Evolutionary conservation across 2,113 vertebrate genomes (phyloP).

Genomic region (Halichoeres trimaculatus): DNA sequence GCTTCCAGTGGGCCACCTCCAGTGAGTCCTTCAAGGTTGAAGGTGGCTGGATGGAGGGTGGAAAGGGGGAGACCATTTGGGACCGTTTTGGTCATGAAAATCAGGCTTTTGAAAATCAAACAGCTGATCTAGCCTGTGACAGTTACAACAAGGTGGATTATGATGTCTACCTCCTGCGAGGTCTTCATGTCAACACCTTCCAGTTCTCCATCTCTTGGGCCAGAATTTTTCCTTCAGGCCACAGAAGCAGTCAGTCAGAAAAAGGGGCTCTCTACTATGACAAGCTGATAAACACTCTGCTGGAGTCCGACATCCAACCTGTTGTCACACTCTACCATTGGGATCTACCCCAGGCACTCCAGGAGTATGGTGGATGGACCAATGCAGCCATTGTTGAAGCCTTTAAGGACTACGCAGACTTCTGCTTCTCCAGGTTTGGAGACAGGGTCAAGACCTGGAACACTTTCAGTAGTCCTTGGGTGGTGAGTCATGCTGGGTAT

Average conservation of each 20-base stretch:
- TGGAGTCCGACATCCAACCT: constrained; percentile 85
- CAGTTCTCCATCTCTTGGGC: constrained; percentile 97
- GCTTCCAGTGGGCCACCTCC: constrained; percentile 91
- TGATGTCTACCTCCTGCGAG: constrained; percentile 89
- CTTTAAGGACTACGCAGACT: constrained; percentile 90
- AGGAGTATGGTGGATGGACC: constrained; percentile 90
- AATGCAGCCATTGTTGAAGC: constrained; percentile 84
- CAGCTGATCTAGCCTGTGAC: constrained; percentile 89
- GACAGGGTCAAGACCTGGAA: constrained; percentile 92
- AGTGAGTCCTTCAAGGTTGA: constrained; percentile 91
- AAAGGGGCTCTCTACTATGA: constrained; percentile 89
- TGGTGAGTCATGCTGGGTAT: constrained; percentile 91
- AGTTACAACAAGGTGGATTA: constrained; percentile 92
- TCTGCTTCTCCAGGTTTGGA: constrained; percentile 92
- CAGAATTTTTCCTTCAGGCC: constrained; percentile 89
- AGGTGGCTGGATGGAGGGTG: constrained; percentile 90
- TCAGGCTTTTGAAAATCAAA: constrained; percentile 79
- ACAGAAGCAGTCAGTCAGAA: constrained; percentile 63
- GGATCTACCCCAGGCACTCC: constrained; percentile 92
- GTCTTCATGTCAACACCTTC: constrained; percentile 86
- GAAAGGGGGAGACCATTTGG: constrained; percentile 93
- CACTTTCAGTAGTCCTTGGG: constrained; percentile 95
- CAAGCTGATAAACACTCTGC: constrained; percentile 85
- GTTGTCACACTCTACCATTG: constrained; percentile 93
- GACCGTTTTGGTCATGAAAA: constrained; percentile 83